Evolutionary conservation across 1,140 invertebrate genomes (phyloP).

Genomic region (Drosophila azteca): DNA sequence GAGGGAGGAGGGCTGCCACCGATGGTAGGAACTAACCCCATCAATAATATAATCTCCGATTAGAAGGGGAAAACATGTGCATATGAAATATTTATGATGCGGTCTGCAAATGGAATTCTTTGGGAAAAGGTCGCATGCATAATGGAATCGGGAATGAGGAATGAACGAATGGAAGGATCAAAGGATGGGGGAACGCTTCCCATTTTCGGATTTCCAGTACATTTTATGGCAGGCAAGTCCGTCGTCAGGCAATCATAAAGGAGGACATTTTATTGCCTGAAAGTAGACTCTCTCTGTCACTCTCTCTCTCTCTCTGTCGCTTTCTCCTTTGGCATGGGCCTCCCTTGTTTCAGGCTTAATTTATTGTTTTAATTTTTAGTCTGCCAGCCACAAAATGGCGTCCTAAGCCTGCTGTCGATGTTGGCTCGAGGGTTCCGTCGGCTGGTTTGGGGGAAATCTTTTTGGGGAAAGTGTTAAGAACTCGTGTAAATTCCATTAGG

Average conservation of each 20-base stretch:
- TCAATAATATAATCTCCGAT: conserved; percentile 36
- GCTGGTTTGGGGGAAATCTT: conserved; percentile 12
- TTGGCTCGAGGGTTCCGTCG: no score
- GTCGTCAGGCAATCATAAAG: conserved; percentile 41
- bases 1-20: no score
- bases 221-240: conserved; percentile 46
- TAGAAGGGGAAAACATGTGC: conserved; percentile 43
- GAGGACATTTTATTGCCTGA: conserved; percentile 56
- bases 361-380: conserved; percentile 81
- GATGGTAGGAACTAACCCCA: conserved; percentile 6
- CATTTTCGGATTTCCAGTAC: conserved; percentile 41
- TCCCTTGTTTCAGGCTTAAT: conserved; percentile 48
- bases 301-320: background rate
- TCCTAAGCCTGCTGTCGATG: conserved; percentile 31
- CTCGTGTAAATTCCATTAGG: conserved; percentile 80
- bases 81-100: conserved; percentile 60
- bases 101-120: conserved; percentile 40
- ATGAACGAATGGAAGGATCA: conserved; percentile 1
- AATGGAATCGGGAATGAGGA: conserved; percentile 25
- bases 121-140: conserved; percentile 41
- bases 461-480: conserved; percentile 73
- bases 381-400: conserved; percentile 61
- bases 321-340: no score
- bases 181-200: conserved; percentile 4
- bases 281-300: conserved; percentile 46